phyloP scores from a whole-genome alignment of 1,140 invertebrate species.

The Cotesia chilonis region DNA sequence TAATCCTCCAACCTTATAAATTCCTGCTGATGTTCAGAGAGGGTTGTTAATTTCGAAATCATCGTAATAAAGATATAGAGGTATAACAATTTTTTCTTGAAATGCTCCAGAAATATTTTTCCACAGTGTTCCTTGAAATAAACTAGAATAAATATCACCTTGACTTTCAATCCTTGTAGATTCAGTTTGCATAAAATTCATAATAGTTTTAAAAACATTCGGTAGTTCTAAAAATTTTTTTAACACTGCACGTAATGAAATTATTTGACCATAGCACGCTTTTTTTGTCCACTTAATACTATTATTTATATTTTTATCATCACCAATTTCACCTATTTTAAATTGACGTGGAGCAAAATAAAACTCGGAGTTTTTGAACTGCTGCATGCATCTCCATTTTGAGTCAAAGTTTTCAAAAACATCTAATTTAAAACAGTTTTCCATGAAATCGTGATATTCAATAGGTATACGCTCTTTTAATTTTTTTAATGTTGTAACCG shows the following conservation, averaged over 20 bases:
- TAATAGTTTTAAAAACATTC: conserved; percentile 3
- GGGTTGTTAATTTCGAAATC: conserved; percentile 7
- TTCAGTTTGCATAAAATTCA: conserved; percentile 11
- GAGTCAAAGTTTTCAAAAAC: conserved; percentile 35
- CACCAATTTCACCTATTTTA: conserved; percentile 24
- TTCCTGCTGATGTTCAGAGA: conserved; percentile 6
- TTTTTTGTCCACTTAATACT: conserved; percentile 28
- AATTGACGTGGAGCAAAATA: conserved; percentile 27
- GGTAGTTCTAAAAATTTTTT: conserved; percentile 26
- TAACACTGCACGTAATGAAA: conserved; percentile 17
- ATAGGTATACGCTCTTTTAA: conserved; percentile 7
- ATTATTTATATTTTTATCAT: conserved; percentile 25
- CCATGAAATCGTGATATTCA: conserved; percentile 9
- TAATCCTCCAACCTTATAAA: conserved; percentile 16
- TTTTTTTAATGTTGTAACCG: not conserved
- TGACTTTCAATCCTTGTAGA: not conserved
- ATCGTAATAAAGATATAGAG: conserved; percentile 9
- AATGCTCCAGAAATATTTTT: conserved; percentile 8
- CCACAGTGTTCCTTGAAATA: conserved; percentile 21
- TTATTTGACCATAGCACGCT: conserved; percentile 23
- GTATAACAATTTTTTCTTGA: conserved; percentile 5
- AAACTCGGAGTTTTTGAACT: conserved; percentile 23
- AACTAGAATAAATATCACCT: conserved; percentile 18
- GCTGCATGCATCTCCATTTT: conserved; percentile 36
- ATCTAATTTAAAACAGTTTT: not conserved